These are phyloP conservation scores for Stichopus horrens DNA, from an alignment of 53 echinoderm and acorn worm genomes.

Conservation along the genomic window DNA sequence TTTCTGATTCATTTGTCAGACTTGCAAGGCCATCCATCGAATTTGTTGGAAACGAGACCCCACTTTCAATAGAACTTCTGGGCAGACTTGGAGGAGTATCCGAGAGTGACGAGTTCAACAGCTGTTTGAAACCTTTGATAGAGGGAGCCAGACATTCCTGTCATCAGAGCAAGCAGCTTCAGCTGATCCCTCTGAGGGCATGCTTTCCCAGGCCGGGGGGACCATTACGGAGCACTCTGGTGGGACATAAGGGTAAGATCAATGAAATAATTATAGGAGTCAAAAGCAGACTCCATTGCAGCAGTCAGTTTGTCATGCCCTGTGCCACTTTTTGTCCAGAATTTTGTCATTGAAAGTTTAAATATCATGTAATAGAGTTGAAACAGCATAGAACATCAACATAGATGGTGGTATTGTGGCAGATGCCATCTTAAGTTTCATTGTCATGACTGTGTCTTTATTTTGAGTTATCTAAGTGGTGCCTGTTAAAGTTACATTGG, in stretches of 20 bases:
- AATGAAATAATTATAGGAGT: no score
- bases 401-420: no score
- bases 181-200: conserved; percentile 66
- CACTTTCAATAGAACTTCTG: conserved; percentile 75
- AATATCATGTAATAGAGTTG: no score
- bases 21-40: conserved; percentile 89
- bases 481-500: no score
- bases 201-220: conserved; percentile 93
- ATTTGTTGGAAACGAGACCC: conserved; percentile 67
- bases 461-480: no score
- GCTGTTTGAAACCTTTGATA: conserved; percentile 64
- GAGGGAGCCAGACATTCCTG: conserved; percentile 70
- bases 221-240: conserved; percentile 79
- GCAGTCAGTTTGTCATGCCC: no score
- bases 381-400: no score
- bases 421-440: no score
- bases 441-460: no score
- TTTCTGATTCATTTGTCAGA: conserved; percentile 45
- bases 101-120: conserved; percentile 43
- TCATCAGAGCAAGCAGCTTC: conserved; percentile 37
- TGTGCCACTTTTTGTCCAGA: no score
- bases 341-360: no score
- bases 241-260: conserved; percentile 76
- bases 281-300: no score
- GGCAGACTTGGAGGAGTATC: conserved; percentile 66